Evolutionary conservation across 2,888 invertebrate genomes (phyloP).

Genomic region (Phasia obesa): DNA sequence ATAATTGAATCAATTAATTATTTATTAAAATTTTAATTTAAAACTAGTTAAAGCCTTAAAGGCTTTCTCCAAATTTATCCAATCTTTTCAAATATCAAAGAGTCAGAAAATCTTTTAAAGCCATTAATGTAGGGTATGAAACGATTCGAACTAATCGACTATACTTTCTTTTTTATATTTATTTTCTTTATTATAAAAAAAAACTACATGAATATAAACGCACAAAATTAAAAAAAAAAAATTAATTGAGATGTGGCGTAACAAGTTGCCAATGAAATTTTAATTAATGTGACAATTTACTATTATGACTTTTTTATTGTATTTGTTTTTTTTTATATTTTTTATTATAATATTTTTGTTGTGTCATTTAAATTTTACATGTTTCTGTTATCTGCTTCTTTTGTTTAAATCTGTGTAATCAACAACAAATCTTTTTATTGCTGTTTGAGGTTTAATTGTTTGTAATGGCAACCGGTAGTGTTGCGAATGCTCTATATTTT

Average conservation of each 20-base stretch:
- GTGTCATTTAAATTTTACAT: background rate
- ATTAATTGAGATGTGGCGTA: slow-evolving; percentile 22
- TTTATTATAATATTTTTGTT: too few species aligned
- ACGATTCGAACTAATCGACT: too few species aligned
- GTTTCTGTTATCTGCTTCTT: background rate
- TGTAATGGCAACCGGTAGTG: slow-evolving; percentile 5
- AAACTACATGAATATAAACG: background rate
- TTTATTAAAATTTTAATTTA: too few species aligned
- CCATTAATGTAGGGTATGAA: too few species aligned
- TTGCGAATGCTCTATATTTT: slow-evolving; percentile 23
- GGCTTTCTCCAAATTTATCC: too few species aligned
- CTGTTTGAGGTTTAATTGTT: slow-evolving; percentile 1
- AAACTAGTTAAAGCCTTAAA: too few species aligned
- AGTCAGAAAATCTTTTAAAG: too few species aligned
- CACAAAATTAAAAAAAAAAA: background rate
- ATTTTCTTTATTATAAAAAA: too few species aligned
- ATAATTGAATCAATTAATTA: too few species aligned
- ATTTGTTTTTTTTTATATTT: background rate
- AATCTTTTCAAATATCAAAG: too few species aligned
- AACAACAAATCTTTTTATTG: background rate
- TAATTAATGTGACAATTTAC: slow-evolving; percentile 46
- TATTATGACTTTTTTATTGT: background rate
- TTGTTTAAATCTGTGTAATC: background rate
- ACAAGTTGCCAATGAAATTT: slow-evolving; percentile 57
- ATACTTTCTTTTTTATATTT: too few species aligned